Evolutionary conservation across 2,888 invertebrate species (phyloP).

Genomic region (Thereva unica): DNA sequence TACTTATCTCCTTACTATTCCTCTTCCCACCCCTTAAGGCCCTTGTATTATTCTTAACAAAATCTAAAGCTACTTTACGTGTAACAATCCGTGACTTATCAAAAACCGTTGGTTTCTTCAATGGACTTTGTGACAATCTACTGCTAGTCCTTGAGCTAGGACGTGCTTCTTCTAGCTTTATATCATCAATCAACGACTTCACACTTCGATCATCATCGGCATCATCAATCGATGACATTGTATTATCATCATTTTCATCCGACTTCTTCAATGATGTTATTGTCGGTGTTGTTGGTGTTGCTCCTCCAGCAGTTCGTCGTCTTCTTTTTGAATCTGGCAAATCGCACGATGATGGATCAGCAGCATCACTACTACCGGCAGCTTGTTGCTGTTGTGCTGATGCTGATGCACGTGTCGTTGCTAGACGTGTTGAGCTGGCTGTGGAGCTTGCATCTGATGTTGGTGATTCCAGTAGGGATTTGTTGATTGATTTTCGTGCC

Average conservation of each 20-base stretch:
- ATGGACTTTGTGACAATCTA: conserved; percentile 39
- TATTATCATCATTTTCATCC: conserved; percentile 26
- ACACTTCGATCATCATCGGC: conserved; percentile 1
- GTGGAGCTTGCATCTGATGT: conserved; percentile 4
- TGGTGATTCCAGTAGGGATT: conserved; percentile 21
- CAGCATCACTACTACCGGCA: conserved; percentile 32
- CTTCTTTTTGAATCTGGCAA: conserved; percentile 6
- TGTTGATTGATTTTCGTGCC: conserved; percentile 28
- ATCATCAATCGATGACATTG: conserved; percentile 9
- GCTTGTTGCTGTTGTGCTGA: neutral
- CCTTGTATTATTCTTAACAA: conserved; percentile 46
- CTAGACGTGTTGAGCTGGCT: conserved; percentile 38
- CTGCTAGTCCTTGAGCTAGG: conserved; percentile 12
- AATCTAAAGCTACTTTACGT: conserved; percentile 40
- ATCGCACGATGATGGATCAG: neutral
- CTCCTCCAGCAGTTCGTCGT: conserved; percentile 4
- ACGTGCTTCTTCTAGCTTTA: conserved; percentile 48
- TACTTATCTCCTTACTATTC: conserved; percentile 19
- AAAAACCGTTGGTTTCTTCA: conserved; percentile 36
- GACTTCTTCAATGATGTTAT: conserved; percentile 1
- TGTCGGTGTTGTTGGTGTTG: conserved; percentile 35
- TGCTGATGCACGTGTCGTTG: conserved; percentile 29
- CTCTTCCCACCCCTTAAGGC: conserved; percentile 15
- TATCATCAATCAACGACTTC: conserved; percentile 44
- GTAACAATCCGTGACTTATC: conserved; percentile 41